A percentile compares a stretch with the other conserved stretches of the same genome.
phyloP scores from a whole-genome alignment of 2,113 vertebrate species.

The Hypocryptadius cinnamomeus region DNA sequence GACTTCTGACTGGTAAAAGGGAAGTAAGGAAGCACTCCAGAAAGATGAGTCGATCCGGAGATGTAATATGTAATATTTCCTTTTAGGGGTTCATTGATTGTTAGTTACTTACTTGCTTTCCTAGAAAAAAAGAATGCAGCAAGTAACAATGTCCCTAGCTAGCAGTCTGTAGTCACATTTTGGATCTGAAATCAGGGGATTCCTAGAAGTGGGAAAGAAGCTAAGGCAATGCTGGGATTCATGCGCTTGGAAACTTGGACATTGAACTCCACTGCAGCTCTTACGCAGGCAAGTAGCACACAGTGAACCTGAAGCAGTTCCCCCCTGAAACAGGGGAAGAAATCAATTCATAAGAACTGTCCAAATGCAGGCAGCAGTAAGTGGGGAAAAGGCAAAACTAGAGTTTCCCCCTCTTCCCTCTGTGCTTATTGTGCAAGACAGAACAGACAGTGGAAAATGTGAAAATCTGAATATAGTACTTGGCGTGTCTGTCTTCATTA shows the following conservation, averaged over 20 bases:
- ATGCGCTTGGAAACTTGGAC: not conserved
- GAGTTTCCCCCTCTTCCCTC: not conserved
- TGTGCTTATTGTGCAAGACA: not conserved
- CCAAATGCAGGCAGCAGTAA: not conserved
- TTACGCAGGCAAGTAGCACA: not conserved
- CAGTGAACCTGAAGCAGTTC: not conserved
- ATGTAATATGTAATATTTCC: not conserved
- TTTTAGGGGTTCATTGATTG: not conserved
- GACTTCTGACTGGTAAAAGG: not conserved
- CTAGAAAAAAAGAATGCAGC: not conserved
- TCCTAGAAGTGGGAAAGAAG: not conserved
- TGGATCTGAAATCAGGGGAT: not conserved
- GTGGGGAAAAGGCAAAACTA: not conserved
- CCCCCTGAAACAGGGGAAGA: not conserved
- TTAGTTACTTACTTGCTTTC: not conserved
- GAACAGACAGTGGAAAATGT: not conserved
- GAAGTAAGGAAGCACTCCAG: not conserved
- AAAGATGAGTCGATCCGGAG: not conserved
- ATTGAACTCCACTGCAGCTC: not conserved
- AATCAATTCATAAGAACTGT: not conserved
- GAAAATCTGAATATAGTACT: not conserved
- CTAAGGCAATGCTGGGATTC: not conserved
- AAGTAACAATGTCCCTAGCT: not conserved
- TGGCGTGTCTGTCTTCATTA: not conserved
- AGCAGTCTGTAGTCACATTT: not conserved